Percentiles rank a stretch among this genome's conserved stretches.
Conservation (phyloP, 2,797 vertebrate species). For the Sebastes diaconus region DNA sequence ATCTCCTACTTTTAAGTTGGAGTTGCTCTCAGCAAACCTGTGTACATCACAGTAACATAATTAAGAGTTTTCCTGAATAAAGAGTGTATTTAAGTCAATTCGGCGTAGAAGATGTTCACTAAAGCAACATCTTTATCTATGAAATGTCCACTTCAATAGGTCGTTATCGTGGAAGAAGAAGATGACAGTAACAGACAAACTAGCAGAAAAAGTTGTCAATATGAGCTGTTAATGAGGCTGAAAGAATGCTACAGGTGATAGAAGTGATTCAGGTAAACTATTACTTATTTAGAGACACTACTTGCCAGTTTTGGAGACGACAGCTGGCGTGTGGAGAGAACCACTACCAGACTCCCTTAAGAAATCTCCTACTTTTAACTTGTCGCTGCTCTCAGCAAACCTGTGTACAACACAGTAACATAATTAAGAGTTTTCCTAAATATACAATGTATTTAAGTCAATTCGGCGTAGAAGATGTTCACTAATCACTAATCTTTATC, state of each 20-base stretch:
- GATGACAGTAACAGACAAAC: conserved; percentile 18
- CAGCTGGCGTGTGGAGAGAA: no score
- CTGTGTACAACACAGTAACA: rapidly evolving
- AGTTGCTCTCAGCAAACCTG: rapidly evolving
- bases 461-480: neutral
- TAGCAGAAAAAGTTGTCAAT: neutral
- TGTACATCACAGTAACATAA: rapidly evolving
- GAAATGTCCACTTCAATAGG: neutral
- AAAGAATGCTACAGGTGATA: rapidly evolving
- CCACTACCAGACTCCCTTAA: neutral
- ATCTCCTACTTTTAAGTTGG: neutral
- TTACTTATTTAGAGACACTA: rapidly evolving
- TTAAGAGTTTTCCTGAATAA: rapidly evolving
- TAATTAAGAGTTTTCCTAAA: rapidly evolving
- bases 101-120: rapidly evolving
- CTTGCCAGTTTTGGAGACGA: neutral
- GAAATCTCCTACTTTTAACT: neutral
- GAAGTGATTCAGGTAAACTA: neutral
- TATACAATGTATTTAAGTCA: rapidly evolving
- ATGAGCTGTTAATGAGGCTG: neutral
- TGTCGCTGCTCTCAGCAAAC: neutral
- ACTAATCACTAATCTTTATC: rapidly evolving
- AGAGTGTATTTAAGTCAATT: neutral
- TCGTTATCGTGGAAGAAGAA: neutral
- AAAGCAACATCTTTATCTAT: rapidly evolving